Percentiles rank a stretch among this genome's conserved stretches.
These are phyloP conservation scores for Dipodomys ordii DNA, from an alignment of 2,113 vertebrate genomes.

Conservation along the genomic window DNA sequence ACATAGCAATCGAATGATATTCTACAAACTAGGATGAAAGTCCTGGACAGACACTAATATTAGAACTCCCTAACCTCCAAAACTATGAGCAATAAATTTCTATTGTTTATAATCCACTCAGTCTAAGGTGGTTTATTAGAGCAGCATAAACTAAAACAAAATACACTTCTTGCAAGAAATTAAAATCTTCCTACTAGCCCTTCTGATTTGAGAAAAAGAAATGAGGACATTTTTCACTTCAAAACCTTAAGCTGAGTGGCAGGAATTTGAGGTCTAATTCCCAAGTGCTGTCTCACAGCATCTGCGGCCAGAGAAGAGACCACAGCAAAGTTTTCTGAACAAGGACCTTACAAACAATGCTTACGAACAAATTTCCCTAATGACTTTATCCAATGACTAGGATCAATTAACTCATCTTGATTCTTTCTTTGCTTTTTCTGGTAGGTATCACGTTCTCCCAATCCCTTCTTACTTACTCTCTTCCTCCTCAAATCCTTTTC, in stretches of 20 bases:
- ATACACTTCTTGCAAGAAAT: neutral
- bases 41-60: neutral
- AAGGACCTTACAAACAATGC: neutral
- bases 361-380: neutral
- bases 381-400: neutral
- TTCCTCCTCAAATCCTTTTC: neutral
- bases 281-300: neutral
- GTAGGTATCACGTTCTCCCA: neutral
- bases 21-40: neutral
- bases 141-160: neutral
- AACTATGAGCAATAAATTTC: neutral
- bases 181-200: neutral
- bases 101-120: neutral
- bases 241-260: neutral
- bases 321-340: neutral
- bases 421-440: neutral
- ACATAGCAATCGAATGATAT: neutral
- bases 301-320: neutral
- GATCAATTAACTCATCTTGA: neutral
- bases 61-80: neutral
- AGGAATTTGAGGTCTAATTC: conserved; percentile 46
- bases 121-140: neutral
- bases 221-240: neutral
- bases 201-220: conserved; percentile 13
- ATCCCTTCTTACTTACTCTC: neutral